Evolutionary conservation across 2,113 vertebrate genomes (phyloP), one percentile per base, ranked within the genome.

Genomic region (Rhodinocichla rosea): DNA sequence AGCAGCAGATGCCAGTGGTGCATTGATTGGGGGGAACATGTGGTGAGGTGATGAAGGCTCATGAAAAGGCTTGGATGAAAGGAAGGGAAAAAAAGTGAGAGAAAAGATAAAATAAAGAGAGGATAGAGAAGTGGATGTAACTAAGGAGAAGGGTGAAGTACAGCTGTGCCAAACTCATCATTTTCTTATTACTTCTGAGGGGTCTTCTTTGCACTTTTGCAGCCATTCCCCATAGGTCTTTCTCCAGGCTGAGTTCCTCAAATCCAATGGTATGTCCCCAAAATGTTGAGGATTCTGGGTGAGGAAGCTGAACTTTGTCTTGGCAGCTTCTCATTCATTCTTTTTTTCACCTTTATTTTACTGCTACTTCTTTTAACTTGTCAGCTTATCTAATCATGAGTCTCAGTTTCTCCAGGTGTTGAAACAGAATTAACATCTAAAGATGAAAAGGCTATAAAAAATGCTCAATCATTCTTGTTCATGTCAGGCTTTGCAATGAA

Each of bases 391-490:
- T 87, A 87, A 92, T 55, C 15, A 55, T 6, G 10, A 64, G 69
- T 91, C 64, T 84, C 57, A 64, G 44, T 84, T 87, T 93, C 87
- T 71, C 65, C 92, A 95, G 92, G 85, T 94, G 95, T 84, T 74
- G 91, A 94, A 93, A 65, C 45, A 62, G 18, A 70, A 49, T 35
- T 88, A 95, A 68, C 14, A 1, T 76, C 20, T 85, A 44, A 92
- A 84, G 89, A 94, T 87, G 83, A 93, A 83, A 97, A 92, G 56
- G 33, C 10, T 70, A 86, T 81, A 83, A 94, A 94, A 93, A 94
- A 79, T 78, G 65, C 73, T 94, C 82, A 80, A 65, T 92, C 65
- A 56, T 89, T 92, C 39, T 67, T 90, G 19, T 56, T 93, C 86
- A 52, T 92, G 89, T 95, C n/a, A 68, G 89, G 28, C 22, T 84